These are phyloP conservation scores for Aeoliscus strigatus DNA, from an alignment of 2,797 vertebrate genomes.

Conservation along the genomic window DNA sequence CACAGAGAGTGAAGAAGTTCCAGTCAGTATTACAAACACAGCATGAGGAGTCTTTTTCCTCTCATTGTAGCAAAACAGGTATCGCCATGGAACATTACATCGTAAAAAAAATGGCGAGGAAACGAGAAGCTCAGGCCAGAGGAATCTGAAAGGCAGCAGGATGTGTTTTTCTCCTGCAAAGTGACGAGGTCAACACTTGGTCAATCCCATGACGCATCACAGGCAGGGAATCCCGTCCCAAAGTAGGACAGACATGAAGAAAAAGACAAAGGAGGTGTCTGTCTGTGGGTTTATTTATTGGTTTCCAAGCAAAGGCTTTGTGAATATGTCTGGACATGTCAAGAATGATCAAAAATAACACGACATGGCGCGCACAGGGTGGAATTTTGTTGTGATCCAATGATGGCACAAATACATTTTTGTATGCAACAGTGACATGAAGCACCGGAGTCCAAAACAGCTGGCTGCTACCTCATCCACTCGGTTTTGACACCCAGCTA, in stretches of 20 bases:
- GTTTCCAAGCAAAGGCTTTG: conserved; percentile 44
- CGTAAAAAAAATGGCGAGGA: conserved; percentile 9
- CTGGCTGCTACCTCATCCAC: conserved; percentile 7
- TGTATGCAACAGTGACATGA: conserved; percentile 11
- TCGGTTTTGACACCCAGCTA: no score
- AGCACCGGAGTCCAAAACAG: conserved; percentile 9
- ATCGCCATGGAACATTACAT: not conserved
- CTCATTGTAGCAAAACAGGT: conserved; percentile 36
- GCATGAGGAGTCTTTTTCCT: conserved; percentile 52
- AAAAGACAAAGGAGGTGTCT: conserved; percentile 23
- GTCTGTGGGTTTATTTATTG: conserved; percentile 46
- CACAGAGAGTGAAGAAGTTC: conserved; percentile 30
- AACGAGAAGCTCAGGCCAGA: conserved; percentile 8
- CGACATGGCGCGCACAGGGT: conserved; percentile 20
- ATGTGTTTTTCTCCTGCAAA: conserved; percentile 33
- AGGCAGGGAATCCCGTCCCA: conserved; percentile 57
- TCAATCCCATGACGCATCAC: conserved; percentile 46
- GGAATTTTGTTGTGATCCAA: conserved; percentile 10
- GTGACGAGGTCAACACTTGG: conserved; percentile 47
- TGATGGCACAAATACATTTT: conserved; percentile 12
- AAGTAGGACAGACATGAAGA: conserved; percentile 12
- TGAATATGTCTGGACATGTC: conserved; percentile 55
- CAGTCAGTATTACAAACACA: conserved; percentile 35
- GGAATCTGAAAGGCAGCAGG: conserved; percentile 6
- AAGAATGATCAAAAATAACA: conserved; percentile 34